phyloP scores from a whole-genome alignment of 2,113 vertebrate species.

The Odocoileus virginianus region DNA sequence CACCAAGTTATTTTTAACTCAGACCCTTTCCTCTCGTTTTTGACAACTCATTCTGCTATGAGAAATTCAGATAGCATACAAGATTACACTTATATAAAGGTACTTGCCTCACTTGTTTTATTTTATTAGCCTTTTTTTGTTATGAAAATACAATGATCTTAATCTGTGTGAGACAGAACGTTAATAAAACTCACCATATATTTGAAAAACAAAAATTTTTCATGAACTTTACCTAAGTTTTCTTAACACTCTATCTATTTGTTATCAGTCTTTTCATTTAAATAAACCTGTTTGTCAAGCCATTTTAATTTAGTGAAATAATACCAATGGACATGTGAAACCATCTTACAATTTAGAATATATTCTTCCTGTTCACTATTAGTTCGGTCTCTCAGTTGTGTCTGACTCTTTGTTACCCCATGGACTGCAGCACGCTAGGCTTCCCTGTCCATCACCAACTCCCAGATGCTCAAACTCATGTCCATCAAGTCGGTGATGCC shows the following conservation, averaged over 20 bases:
- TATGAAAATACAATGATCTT: not conserved
- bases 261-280: not conserved
- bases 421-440: not conserved
- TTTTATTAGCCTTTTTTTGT: not conserved
- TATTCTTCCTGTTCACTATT: not conserved
- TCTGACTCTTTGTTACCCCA: not conserved
- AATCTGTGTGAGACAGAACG: not conserved
- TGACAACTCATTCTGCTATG: not conserved
- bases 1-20: not conserved
- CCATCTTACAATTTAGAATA: not conserved
- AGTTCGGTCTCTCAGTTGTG: not conserved
- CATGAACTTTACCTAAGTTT: not conserved
- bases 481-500: not conserved
- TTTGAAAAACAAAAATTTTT: not conserved
- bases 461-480: not conserved
- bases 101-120: not conserved
- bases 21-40: not conserved
- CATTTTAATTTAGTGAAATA: not conserved
- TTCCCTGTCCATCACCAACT: not conserved
- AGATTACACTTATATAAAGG: not conserved
- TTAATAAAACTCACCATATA: not conserved
- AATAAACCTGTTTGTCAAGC: not conserved
- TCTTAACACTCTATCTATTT: not conserved
- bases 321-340: not conserved
- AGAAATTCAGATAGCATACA: not conserved